These are phyloP conservation scores for Eulacestoma nigropectus DNA, from an alignment of 2,113 vertebrate species.

Conservation along the genomic window DNA sequence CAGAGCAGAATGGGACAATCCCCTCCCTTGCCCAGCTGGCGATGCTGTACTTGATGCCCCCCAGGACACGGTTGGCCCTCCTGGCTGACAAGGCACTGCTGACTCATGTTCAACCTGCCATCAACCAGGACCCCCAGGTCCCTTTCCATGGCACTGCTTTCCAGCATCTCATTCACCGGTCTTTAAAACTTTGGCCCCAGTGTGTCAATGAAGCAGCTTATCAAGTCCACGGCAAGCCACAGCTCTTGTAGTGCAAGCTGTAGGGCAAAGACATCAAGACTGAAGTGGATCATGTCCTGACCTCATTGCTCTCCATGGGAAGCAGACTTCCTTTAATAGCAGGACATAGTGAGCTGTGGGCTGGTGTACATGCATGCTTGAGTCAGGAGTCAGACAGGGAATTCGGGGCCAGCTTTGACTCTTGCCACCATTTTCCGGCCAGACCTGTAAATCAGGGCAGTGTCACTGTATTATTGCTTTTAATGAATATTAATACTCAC, in stretches of 20 bases:
- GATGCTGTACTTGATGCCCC: background rate
- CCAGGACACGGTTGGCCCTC: background rate
- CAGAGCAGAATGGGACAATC: background rate
- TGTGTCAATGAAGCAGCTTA: background rate
- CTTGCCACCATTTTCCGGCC: background rate
- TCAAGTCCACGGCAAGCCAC: background rate
- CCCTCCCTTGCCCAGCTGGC: background rate
- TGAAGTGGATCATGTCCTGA: background rate
- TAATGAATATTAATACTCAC: conserved; percentile 14
- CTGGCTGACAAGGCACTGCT: background rate
- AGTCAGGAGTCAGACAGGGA: background rate
- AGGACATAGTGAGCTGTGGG: background rate
- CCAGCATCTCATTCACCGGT: background rate
- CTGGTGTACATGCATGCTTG: accelerated
- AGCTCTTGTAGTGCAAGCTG: background rate
- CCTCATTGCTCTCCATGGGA: background rate
- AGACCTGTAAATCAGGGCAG: background rate
- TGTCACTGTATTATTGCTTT: background rate
- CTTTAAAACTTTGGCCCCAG: background rate
- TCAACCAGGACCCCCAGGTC: accelerated
- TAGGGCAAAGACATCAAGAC: background rate
- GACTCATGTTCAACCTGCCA: accelerated
- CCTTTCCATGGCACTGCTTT: accelerated
- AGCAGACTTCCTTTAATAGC: background rate
- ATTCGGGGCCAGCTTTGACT: background rate